phyloP scores from a whole-genome alignment of 2,888 invertebrate species.

The Tachina lurida region DNA sequence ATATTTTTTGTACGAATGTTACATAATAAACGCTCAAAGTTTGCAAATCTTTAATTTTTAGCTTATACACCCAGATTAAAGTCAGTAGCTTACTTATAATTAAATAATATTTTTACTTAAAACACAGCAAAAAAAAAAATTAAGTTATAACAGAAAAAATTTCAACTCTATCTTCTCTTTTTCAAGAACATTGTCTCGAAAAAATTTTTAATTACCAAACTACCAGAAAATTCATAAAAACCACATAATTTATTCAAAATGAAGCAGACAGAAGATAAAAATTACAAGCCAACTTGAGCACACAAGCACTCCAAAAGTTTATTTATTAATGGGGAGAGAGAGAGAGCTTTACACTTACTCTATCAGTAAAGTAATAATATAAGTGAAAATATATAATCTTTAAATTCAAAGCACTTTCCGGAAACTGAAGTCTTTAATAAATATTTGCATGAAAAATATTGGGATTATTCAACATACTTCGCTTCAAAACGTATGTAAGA shows the following conservation, averaged over 20 bases:
- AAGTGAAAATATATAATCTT: conserved; percentile 20
- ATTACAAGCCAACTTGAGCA: conserved; percentile 20
- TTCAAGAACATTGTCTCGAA: neutral
- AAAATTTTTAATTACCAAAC: conserved; percentile 1
- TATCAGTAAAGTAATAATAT: conserved; percentile 10
- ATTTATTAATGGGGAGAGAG: conserved; percentile 15
- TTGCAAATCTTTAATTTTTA: too few species aligned
- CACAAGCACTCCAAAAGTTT: conserved; percentile 25
- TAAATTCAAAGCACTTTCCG: neutral
- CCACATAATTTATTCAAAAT: conserved; percentile 13
- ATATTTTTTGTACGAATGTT: too few species aligned
- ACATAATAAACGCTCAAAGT: too few species aligned
- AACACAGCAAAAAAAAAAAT: neutral
- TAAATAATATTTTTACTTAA: neutral
- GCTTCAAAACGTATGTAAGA: neutral
- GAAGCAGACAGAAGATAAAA: neutral
- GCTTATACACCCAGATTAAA: too few species aligned
- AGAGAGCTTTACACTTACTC: neutral
- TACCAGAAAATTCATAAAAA: conserved; percentile 6
- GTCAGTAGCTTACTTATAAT: too few species aligned
- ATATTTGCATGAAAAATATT: neutral
- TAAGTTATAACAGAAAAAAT: neutral
- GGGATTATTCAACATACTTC: neutral
- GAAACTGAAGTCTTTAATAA: neutral
- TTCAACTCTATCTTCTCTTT: neutral